These are phyloP conservation scores for Camponotus fellah DNA, from an alignment of 2,888 invertebrate species.

Conservation along the genomic window DNA sequence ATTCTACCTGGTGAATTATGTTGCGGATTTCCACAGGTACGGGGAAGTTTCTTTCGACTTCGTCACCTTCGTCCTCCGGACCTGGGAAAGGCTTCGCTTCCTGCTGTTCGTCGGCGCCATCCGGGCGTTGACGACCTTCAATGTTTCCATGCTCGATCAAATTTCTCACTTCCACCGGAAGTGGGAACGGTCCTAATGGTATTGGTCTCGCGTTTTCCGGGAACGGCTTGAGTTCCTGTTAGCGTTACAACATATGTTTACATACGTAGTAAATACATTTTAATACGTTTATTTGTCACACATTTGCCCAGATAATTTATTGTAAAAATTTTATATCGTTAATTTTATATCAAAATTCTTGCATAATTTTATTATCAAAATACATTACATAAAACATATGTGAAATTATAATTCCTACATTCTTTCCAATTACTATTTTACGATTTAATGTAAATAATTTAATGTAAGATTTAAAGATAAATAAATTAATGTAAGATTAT, in stretches of 20 bases:
- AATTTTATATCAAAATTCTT: not conserved
- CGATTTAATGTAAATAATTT: not conserved
- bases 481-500: no score
- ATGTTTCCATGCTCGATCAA: conserved; percentile 82
- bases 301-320: not conserved
- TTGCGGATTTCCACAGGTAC: conserved; percentile 81
- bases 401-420: not conserved
- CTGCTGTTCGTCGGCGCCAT: conserved; percentile 78
- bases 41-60: conserved; percentile 80
- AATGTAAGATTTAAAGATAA: not conserved
- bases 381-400: not conserved
- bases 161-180: conserved; percentile 82
- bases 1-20: conserved; percentile 80
- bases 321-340: not conserved
- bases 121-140: conserved; percentile 78
- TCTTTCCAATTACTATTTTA: not conserved
- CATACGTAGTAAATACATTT: not conserved
- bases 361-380: not conserved
- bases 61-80: conserved; percentile 80
- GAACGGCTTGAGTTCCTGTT: conserved; percentile 82
- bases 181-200: conserved; percentile 79
- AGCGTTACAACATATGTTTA: not conserved
- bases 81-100: conserved; percentile 80
- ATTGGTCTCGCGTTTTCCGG: conserved; percentile 80
- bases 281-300: not conserved